These are phyloP conservation scores for Siphonodentalium dalli DNA, from an alignment of 2,888 invertebrate species.

Conservation along the genomic window DNA sequence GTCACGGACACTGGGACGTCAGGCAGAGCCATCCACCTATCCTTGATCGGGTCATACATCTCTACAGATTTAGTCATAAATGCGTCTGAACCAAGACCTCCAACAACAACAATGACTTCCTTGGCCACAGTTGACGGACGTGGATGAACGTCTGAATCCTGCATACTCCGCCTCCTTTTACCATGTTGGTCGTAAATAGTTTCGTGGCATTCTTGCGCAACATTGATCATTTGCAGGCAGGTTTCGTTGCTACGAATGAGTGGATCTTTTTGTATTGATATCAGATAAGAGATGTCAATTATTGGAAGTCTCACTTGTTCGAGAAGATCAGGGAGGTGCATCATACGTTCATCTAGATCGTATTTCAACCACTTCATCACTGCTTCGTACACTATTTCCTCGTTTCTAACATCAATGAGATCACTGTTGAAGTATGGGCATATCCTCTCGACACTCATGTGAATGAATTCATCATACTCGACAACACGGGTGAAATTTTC, in stretches of 20 bases:
- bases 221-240: conserved; percentile 48
- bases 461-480: conserved; percentile 60
- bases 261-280: conserved; percentile 46
- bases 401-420: conserved; percentile 58
- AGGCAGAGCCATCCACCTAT: conserved; percentile 56
- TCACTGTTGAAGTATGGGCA: conserved; percentile 57
- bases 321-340: conserved; percentile 44
- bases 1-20: conserved; percentile 54
- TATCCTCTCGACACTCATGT: conserved; percentile 52
- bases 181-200: conserved; percentile 54
- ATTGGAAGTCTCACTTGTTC: conserved; percentile 54
- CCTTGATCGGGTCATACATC: conserved; percentile 61
- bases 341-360: conserved; percentile 49
- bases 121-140: conserved; percentile 64
- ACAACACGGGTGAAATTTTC: conserved; percentile 61
- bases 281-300: conserved; percentile 51
- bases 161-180: conserved; percentile 58
- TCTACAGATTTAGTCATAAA: conserved; percentile 55
- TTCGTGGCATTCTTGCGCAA: conserved; percentile 53
- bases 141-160: conserved; percentile 50
- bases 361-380: conserved; percentile 59
- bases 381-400: conserved; percentile 60
- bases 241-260: conserved; percentile 47
- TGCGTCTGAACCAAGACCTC: conserved; percentile 46
- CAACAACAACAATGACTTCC: conserved; percentile 60